Base-by-base conservation (phyloP, 2,113 vertebrate species). In the Ceyx cyanopectus region DNA sequence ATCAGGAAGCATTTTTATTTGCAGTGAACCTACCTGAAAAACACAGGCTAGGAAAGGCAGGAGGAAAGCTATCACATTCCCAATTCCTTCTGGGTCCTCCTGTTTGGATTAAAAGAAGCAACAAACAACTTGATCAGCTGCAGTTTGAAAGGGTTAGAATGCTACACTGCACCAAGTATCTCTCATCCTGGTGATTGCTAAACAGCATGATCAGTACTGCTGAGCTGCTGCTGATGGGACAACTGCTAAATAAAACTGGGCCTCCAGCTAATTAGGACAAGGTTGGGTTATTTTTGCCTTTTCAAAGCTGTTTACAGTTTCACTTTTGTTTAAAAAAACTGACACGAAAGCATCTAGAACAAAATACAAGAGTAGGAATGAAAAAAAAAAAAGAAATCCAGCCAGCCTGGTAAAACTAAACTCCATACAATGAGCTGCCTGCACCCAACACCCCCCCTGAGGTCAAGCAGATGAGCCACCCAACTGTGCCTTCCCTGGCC, bases 41-140 rank as follows among this genome's bases (percentile, higher is more conserved):
- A 98, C 96, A 94, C 98, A 99, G 97, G 98, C 98, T 81, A 98
- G 74, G 85, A 99, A 99, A 57, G 98, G 98, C 81, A 98, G 81
- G 2, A 99, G 95, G 97, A 99, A 99, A 37, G 99, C 98, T 72
- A 98, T 82, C 29, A 99, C 98, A n/a, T 98, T 99, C 94, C 98
- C 98, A 72, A 98, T 88, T 74, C 98, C 97, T 89, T 99, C 98
- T 12, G 96, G 98, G 91, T 99, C 98, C 60, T 99, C 98, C 99
- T 99, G 92, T 92, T 82, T 46, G 66, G 80, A 87, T 62, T 43
- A 65, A 69, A 76, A 78, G 65, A 93, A 87, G 92, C 10, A 65
- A 94, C 56, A 92, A 90, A 82, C 19, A 87, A 70, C 12, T 3
- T 50, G 2, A 8, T 95, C 75, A 96, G 79, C 53, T 45, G 63